These are phyloP conservation scores for Colostygia pectinataria DNA, from an alignment of 2,888 invertebrate species.

Conservation along the genomic window DNA sequence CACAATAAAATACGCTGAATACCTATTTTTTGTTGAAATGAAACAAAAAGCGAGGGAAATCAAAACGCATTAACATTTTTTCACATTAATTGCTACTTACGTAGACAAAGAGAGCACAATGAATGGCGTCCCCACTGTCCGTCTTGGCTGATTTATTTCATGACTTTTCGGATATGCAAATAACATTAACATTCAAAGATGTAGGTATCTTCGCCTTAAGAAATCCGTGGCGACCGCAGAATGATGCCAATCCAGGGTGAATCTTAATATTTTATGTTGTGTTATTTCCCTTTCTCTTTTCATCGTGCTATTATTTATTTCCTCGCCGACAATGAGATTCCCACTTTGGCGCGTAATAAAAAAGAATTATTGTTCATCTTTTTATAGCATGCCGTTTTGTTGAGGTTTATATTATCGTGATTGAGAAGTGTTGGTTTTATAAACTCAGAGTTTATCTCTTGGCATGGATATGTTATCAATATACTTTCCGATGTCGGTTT, in stretches of 20 bases:
- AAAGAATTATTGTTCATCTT: constrained; percentile 83
- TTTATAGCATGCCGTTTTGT: constrained; percentile 77
- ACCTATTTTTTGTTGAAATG: constrained; percentile 1
- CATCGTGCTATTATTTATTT: constrained; percentile 81
- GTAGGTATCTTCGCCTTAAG: constrained; percentile 72
- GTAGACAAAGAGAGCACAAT: constrained; percentile 73
- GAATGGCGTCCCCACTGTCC: constrained; percentile 77
- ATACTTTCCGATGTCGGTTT: constrained; percentile 9
- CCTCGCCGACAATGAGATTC: constrained; percentile 81
- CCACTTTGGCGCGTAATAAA: constrained; percentile 82
- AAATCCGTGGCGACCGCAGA: constrained; percentile 75
- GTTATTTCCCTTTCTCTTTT: constrained; percentile 80
- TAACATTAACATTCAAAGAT: constrained; percentile 81
- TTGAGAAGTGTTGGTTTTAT: constrained; percentile 63
- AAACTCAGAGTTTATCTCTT: constrained; percentile 17
- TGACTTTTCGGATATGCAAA: constrained; percentile 83
- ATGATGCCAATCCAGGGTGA: constrained; percentile 82
- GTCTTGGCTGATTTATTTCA: constrained; percentile 82
- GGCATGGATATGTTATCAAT: no score
- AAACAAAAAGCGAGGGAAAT: constrained; percentile 26
- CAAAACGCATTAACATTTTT: constrained; percentile 53
- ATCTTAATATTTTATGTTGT: constrained; percentile 83
- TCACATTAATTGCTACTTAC: constrained; percentile 71
- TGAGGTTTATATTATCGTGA: constrained; percentile 70
- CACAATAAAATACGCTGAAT: constrained; percentile 35